phyloP scores from a whole-genome alignment of 2,113 vertebrate genomes.

The Corvus cornix region DNA sequence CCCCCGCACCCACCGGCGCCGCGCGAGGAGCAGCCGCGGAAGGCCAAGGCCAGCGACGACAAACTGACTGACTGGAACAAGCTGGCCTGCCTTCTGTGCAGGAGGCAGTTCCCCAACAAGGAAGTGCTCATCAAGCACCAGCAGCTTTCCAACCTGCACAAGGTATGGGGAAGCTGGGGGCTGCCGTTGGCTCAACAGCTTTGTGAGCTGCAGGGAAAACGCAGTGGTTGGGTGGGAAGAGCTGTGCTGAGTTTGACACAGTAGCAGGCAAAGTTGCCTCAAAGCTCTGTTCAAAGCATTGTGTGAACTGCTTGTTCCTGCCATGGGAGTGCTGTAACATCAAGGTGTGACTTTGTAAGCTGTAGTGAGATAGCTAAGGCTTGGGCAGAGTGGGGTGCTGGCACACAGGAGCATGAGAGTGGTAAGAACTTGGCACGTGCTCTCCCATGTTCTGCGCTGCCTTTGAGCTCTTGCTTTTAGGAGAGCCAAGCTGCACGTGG shows the following conservation, averaged over 20 bases:
- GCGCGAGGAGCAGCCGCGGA: slow-evolving; percentile 65
- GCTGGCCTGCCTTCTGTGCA: slow-evolving; percentile 93
- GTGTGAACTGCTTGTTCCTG: slow-evolving; percentile 34
- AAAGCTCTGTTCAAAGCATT: neutral
- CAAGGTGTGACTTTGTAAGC: slow-evolving; percentile 26
- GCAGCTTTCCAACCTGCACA: slow-evolving; percentile 96
- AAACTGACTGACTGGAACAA: slow-evolving; percentile 98
- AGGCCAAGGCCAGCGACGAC: slow-evolving; percentile 79
- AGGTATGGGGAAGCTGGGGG: slow-evolving; percentile 71
- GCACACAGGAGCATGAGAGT: neutral
- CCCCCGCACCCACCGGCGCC: slow-evolving; percentile 37
- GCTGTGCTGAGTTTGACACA: neutral
- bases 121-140: slow-evolving; percentile 93
- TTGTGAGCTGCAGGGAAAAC: neutral
- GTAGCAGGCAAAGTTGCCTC: neutral
- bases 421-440: neutral
- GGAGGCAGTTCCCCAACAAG: slow-evolving; percentile 95
- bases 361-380: neutral
- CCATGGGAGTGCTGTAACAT: neutral
- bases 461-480: neutral
- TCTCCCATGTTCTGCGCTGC: neutral
- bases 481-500: neutral
- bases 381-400: neutral
- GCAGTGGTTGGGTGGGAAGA: neutral
- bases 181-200: neutral